phyloP scores from a whole-genome alignment of 2,888 invertebrate species.

The Apodemia duryi region DNA sequence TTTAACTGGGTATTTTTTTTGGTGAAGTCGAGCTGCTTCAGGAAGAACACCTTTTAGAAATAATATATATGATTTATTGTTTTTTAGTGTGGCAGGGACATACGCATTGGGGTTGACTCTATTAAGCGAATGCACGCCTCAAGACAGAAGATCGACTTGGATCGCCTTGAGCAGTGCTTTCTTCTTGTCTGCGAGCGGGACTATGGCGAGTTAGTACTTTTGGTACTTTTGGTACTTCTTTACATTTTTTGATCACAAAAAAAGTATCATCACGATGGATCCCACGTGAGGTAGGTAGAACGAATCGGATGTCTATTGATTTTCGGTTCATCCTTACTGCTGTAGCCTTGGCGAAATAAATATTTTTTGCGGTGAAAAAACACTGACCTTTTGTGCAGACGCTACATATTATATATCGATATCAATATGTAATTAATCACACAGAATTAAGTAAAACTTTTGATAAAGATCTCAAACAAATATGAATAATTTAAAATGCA shows the following conservation, averaged over 20 bases:
- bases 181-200: conserved; percentile 44
- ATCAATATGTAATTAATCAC: background rate
- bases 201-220: conserved; percentile 55
- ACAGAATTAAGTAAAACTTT: background rate
- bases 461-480: conserved; percentile 9
- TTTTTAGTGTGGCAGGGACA: conserved; percentile 54
- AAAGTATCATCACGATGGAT: too few relatives aligned
- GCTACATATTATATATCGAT: background rate
- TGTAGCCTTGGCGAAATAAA: too few relatives aligned
- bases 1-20: too few relatives aligned
- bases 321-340: too few relatives aligned
- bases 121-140: conserved; percentile 57
- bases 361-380: too few relatives aligned
- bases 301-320: too few relatives aligned
- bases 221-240: too few relatives aligned
- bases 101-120: conserved; percentile 51
- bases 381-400: background rate
- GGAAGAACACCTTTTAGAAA: too few relatives aligned
- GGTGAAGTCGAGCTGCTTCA: too few relatives aligned
- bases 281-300: too few relatives aligned
- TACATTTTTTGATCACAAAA: too few relatives aligned
- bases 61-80: too few relatives aligned
- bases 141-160: conserved; percentile 40
- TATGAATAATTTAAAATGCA: conserved; percentile 5
- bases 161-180: conserved; percentile 50